Conservation (phyloP, 2,113 vertebrate species). For the Hyaena hyaena region DNA sequence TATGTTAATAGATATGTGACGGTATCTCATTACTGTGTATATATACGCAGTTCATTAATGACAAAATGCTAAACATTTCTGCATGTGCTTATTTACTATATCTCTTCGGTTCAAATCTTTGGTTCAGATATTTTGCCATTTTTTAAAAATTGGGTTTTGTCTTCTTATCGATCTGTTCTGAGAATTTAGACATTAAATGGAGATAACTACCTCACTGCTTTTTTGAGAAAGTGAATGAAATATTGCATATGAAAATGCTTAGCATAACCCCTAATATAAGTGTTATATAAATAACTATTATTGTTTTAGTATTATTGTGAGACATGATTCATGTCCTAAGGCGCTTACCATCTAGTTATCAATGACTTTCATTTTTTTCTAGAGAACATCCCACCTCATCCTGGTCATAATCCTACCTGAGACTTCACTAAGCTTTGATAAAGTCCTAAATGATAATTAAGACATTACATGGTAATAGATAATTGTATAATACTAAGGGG, state of each 20-base stretch:
- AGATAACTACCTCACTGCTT: neutral
- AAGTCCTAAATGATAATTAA: slow-evolving; percentile 17
- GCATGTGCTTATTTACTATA: neutral
- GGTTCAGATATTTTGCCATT: neutral
- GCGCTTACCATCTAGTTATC: neutral
- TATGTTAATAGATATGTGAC: neutral
- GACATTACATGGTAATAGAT: neutral
- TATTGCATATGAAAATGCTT: neutral
- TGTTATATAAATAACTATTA: neutral
- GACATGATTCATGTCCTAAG: neutral
- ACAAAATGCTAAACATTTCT: neutral
- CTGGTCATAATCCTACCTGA: neutral
- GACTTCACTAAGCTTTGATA: neutral
- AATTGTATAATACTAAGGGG: neutral
- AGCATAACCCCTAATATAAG: neutral
- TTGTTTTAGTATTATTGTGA: neutral
- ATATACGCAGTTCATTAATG: neutral
- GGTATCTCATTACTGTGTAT: neutral
- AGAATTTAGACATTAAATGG: neutral
- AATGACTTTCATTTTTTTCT: neutral
- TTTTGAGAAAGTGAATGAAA: slow-evolving; percentile 11
- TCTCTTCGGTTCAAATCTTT: slow-evolving; percentile 29
- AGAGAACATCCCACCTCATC: neutral
- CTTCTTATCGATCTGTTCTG: neutral
- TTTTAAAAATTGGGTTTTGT: neutral